phyloP scores from a whole-genome alignment of 2,113 vertebrate species.

The Symphodus melops region DNA sequence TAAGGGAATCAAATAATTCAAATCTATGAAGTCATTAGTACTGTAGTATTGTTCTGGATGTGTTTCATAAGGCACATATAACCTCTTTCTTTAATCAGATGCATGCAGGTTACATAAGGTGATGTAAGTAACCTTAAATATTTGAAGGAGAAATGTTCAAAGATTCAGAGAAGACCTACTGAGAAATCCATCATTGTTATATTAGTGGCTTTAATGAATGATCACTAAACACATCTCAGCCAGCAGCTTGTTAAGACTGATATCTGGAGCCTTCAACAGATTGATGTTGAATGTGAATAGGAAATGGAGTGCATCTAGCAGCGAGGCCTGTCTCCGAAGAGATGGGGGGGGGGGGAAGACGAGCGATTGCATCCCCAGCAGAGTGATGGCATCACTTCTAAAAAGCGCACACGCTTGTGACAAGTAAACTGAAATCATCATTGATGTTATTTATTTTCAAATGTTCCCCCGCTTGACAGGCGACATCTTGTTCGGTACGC shows the following conservation, averaged over 20 bases:
- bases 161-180: conserved; percentile 17
- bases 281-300: conserved; percentile 75
- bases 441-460: conserved; percentile 89
- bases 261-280: conserved; percentile 72
- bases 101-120: conserved; percentile 1
- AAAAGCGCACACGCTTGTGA: conserved; percentile 80
- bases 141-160: conserved; percentile 37
- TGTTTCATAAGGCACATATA: background rate
- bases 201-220: conserved; percentile 54
- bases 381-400: conserved; percentile 81
- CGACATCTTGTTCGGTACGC: conserved; percentile 85
- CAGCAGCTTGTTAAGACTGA: conserved; percentile 68
- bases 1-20: conserved; percentile 18
- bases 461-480: conserved; percentile 83
- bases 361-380: conserved; percentile 73
- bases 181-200: conserved; percentile 35
- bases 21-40: conserved; percentile 2
- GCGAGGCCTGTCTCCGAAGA: conserved; percentile 59
- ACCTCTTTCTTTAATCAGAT: background rate
- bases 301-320: conserved; percentile 73
- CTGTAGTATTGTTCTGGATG: conserved; percentile 16
- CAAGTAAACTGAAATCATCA: conserved; percentile 87
- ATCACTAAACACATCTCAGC: conserved; percentile 58
- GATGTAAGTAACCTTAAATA: conserved; percentile 10
- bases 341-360: conserved; percentile 17